A percentile compares a stretch with the other conserved stretches of the same genome.
Conservation (phyloP, 2,113 vertebrate genomes). For the Pollimyrus isidori region DNA sequence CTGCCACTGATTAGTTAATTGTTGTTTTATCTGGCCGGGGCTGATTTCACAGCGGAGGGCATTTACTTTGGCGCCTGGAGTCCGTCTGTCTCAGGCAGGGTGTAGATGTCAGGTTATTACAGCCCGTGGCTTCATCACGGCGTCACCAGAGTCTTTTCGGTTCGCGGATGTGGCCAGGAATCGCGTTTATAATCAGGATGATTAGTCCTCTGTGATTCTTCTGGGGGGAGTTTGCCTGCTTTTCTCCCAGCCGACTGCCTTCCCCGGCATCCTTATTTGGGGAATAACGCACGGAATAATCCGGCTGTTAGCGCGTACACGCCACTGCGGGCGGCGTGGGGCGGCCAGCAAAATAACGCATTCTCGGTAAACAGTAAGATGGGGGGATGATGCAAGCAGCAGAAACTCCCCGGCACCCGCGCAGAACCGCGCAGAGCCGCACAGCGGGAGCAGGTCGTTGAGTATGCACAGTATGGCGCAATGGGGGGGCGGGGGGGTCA, state of each 20-base stretch:
- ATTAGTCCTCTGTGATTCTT: neutral
- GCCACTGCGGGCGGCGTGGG: neutral
- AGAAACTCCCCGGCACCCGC: neutral
- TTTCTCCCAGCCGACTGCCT: neutral
- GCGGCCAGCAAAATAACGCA: neutral
- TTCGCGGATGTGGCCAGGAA: neutral
- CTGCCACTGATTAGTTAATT: slow-evolving; percentile 13
- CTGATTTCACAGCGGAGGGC: slow-evolving; percentile 9
- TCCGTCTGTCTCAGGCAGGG: neutral
- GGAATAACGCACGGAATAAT: neutral
- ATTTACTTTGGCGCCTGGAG: neutral
- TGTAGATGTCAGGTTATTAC: neutral
- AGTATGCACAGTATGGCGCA: neutral
- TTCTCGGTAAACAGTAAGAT: slow-evolving; percentile 3
- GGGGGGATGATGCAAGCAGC: slow-evolving; percentile 13
- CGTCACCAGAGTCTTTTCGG: neutral
- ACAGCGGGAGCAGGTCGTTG: neutral
- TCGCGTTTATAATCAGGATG: neutral
- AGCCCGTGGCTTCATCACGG: neutral
- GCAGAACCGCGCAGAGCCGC: slow-evolving; percentile 11
- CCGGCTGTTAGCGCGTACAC: neutral
- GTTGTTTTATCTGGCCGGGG: slow-evolving; percentile 9
- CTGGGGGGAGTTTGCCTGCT: neutral
- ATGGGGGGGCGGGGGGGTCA: neutral
- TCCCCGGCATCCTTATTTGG: neutral